phyloP scores from a whole-genome alignment of 2,797 vertebrate species.

The Squalus acanthias region DNA sequence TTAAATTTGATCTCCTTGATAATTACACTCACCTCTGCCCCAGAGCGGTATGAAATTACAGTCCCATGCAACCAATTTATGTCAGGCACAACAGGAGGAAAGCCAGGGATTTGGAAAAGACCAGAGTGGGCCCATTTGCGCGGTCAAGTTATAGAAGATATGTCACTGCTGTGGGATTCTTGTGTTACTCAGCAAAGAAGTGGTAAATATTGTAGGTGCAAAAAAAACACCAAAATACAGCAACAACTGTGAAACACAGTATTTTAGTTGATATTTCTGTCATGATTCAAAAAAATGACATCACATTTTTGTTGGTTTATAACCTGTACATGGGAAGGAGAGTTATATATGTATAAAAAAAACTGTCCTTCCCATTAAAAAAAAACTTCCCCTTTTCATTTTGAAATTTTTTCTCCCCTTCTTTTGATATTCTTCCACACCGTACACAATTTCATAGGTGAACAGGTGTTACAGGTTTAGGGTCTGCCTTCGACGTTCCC shows the following conservation, averaged over 20 bases:
- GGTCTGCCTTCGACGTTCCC: no score
- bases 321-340: background rate
- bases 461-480: background rate
- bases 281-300: background rate
- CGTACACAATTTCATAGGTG: background rate
- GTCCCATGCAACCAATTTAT: background rate
- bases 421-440: background rate
- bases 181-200: background rate
- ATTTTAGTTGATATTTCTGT: background rate
- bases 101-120: background rate
- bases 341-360: no score
- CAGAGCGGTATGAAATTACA: background rate
- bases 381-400: background rate
- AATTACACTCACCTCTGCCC: slow-evolving; percentile 16
- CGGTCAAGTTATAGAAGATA: background rate
- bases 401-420: background rate
- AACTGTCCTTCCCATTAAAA: background rate
- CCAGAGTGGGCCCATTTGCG: background rate
- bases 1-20: slow-evolving; percentile 32
- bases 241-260: background rate
- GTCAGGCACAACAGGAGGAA: background rate
- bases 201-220: background rate
- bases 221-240: no score
- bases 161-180: background rate
- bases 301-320: background rate